phyloP scores from a whole-genome alignment of 2,888 invertebrate species.

The Acleris cristana region DNA sequence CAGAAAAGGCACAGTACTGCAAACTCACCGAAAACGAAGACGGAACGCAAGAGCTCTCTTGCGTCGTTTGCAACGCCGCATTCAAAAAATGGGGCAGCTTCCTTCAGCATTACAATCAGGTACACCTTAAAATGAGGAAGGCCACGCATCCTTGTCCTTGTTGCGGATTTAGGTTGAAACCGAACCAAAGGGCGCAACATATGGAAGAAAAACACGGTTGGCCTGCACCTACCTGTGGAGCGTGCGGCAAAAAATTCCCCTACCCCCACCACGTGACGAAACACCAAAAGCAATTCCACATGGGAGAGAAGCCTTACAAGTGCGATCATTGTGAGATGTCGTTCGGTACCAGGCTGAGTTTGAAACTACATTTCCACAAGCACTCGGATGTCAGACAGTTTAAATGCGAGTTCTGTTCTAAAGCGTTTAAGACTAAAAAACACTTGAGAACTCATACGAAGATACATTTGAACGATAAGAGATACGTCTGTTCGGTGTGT shows the following conservation, averaged over 20 bases:
- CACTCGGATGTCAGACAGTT: slow-evolving; percentile 50
- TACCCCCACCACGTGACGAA: background rate
- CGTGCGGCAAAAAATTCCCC: slow-evolving; percentile 47
- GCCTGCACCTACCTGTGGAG: slow-evolving; percentile 43
- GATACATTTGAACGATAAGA: slow-evolving; percentile 54
- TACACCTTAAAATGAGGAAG: slow-evolving; percentile 25
- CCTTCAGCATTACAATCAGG: slow-evolving; percentile 29
- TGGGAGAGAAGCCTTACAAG: slow-evolving; percentile 42
- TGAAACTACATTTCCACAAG: slow-evolving; percentile 44
- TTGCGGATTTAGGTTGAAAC: slow-evolving; percentile 6
- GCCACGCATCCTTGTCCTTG: slow-evolving; percentile 10
- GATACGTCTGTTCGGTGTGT: slow-evolving; percentile 53
- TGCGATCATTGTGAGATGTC: slow-evolving; percentile 59
- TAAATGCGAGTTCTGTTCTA: slow-evolving; percentile 56
- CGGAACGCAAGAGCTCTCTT: background rate
- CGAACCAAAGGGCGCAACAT: slow-evolving; percentile 1
- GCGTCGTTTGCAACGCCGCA: slow-evolving; percentile 3
- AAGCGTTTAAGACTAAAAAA: slow-evolving; percentile 52
- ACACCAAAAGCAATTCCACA: slow-evolving; percentile 9
- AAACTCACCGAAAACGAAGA: slow-evolving; percentile 1
- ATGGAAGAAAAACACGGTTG: slow-evolving; percentile 41
- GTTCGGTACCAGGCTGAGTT: slow-evolving; percentile 38
- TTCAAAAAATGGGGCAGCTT: slow-evolving; percentile 14
- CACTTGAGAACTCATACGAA: slow-evolving; percentile 47
- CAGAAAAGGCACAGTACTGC: slow-evolving; percentile 6